phyloP scores from a whole-genome alignment of 2,888 invertebrate genomes.

The Tachystola acroxantha region DNA sequence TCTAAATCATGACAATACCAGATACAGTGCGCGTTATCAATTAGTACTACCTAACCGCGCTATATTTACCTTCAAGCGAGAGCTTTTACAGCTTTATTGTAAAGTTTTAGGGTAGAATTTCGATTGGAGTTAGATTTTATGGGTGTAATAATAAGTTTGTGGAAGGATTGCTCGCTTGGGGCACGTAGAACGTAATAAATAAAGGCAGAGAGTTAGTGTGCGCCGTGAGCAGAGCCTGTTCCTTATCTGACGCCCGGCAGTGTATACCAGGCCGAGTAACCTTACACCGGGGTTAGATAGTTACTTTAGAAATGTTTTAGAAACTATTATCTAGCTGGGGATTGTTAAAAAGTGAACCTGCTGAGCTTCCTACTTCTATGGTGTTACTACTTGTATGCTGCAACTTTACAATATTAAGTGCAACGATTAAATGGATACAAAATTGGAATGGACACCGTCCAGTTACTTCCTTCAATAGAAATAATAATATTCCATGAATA shows the following conservation, averaged over 20 bases:
- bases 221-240: conserved; percentile 52
- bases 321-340: background rate
- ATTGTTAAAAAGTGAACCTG: background rate
- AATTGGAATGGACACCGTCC: no score
- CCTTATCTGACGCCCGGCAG: conserved; percentile 53
- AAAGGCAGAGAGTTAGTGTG: conserved; percentile 60
- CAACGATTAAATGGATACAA: no score
- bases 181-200: conserved; percentile 70
- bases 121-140: conserved; percentile 16
- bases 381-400: no score
- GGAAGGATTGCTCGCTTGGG: conserved; percentile 50
- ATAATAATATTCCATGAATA: no score
- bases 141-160: conserved; percentile 26
- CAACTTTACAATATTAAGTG: no score
- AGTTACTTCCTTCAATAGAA: no score
- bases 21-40: conserved; percentile 66
- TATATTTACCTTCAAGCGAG: conserved; percentile 11
- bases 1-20: conserved; percentile 65
- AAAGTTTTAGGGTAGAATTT: conserved; percentile 23
- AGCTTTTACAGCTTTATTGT: background rate
- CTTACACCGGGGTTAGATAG: conserved; percentile 39
- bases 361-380: conserved; percentile 3
- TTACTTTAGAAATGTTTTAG: conserved; percentile 4
- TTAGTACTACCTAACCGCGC: conserved; percentile 46
- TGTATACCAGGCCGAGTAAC: conserved; percentile 53